phyloP scores from a whole-genome alignment of 2,888 invertebrate genomes.

The Pinctada fucata region DNA sequence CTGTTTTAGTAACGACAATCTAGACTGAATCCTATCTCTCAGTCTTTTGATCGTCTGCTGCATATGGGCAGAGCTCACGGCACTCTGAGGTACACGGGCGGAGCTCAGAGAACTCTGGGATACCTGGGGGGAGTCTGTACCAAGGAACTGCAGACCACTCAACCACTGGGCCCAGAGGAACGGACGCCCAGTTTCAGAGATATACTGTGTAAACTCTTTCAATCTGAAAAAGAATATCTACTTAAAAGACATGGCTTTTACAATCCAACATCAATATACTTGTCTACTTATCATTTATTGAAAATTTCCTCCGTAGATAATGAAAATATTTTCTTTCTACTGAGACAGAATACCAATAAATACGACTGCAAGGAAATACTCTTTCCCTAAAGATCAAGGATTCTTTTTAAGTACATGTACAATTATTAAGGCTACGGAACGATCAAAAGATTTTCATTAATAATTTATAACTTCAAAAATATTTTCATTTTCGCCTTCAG shows the following conservation, averaged over 20 bases:
- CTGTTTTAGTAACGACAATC: constrained; percentile 87
- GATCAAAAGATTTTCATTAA: too few species aligned
- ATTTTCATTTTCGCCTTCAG: too few species aligned
- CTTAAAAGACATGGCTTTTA: neutral
- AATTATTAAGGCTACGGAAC: too few species aligned
- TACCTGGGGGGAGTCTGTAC: constrained; percentile 65
- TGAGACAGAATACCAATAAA: too few species aligned
- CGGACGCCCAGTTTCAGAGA: constrained; percentile 85
- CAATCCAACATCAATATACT: neutral
- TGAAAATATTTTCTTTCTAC: too few species aligned
- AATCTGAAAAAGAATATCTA: constrained; percentile 67
- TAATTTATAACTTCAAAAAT: too few species aligned
- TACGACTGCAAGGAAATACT: too few species aligned
- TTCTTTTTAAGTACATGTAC: too few species aligned
- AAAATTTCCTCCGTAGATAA: neutral
- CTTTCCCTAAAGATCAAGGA: too few species aligned
- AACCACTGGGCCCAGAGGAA: constrained; percentile 94
- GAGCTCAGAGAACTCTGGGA: constrained; percentile 40
- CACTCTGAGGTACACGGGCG: constrained; percentile 39
- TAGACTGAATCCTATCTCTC: constrained; percentile 85
- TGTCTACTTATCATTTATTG: neutral
- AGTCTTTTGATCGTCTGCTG: constrained; percentile 87
- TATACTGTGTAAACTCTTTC: constrained; percentile 75
- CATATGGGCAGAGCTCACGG: constrained; percentile 82
- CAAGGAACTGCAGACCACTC: constrained; percentile 88